Evolutionary conservation across 1,140 invertebrate species (phyloP), one percentile per base, ranked within the genome.

Genomic region (Delia radicum): DNA sequence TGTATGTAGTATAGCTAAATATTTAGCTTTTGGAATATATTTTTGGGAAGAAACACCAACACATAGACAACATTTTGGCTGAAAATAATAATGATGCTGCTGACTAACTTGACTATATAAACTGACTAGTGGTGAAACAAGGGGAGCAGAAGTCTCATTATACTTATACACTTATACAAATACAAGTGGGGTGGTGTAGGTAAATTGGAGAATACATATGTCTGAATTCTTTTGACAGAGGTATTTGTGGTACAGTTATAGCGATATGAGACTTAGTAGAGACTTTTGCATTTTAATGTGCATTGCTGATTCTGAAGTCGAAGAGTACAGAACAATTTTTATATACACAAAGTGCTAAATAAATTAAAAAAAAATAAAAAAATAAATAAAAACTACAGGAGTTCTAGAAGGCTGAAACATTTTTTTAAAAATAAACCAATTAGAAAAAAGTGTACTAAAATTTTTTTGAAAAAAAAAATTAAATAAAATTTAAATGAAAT

Each of bases 261-360:
- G 55, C 78, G 18, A 74, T 37, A 48, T 37, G 73, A 74, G 78
- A 81, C 80, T 80, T 80, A 80, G 80, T 84, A 81, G 81, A 84
- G 82, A 84, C 80, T 84, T 84, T 84, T 84, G 82, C 82, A 84
- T 84, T 82, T 82, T 84, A 82, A 84, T 84, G 82, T 84, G 82
- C 82, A 84, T 84, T 84, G 80, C 82, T 81, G 82, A 80, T 84
- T 84, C 79, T 81, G 82, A 82, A 81, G 78, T 84, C 82, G 82
- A 84, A 71, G 79, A 78, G 82, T 81, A 78, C 80, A 81, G 82
- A 84, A 71, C 74, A 31, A 15, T 61, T 31, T 33, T 18, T 18
- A 28, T 24, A n/a, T 13, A 62, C 18, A 62, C 8, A 18, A 55
- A 18, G 18, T 62, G 55, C 13, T 37, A 62, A 62, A 10, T 24